These are phyloP conservation scores for Amblyornis subalaris DNA, from an alignment of 2,113 vertebrate genomes.

Conservation along the genomic window DNA sequence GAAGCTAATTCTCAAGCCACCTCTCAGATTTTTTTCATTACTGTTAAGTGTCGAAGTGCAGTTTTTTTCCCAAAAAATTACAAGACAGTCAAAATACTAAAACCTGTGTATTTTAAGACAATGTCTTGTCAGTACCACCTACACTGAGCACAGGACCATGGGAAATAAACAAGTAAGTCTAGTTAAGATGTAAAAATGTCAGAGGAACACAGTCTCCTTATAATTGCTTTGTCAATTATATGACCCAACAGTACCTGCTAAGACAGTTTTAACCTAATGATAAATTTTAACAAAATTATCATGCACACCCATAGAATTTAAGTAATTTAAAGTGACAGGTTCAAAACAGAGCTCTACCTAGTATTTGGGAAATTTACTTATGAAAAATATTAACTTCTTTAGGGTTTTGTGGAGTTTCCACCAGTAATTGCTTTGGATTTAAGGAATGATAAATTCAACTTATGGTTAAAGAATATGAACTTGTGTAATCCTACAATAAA, in stretches of 20 bases:
- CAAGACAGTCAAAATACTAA: background rate
- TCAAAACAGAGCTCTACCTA: background rate
- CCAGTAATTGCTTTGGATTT: background rate
- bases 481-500: background rate
- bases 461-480: background rate
- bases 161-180: background rate
- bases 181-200: background rate
- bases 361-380: background rate
- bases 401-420: background rate
- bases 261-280: background rate
- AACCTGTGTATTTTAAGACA: background rate
- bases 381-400: background rate
- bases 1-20: background rate
- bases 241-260: background rate
- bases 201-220: background rate
- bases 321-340: background rate
- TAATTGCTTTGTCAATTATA: background rate
- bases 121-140: background rate
- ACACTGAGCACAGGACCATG: background rate
- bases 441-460: background rate
- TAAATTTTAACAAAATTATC: background rate
- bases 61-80: background rate
- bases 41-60: background rate
- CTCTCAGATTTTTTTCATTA: background rate
- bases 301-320: accelerated